Evolutionary conservation across 1,140 invertebrate species (phyloP), one percentile per base, ranked within the genome.

Genomic region (Drosophila pruinosa): DNA sequence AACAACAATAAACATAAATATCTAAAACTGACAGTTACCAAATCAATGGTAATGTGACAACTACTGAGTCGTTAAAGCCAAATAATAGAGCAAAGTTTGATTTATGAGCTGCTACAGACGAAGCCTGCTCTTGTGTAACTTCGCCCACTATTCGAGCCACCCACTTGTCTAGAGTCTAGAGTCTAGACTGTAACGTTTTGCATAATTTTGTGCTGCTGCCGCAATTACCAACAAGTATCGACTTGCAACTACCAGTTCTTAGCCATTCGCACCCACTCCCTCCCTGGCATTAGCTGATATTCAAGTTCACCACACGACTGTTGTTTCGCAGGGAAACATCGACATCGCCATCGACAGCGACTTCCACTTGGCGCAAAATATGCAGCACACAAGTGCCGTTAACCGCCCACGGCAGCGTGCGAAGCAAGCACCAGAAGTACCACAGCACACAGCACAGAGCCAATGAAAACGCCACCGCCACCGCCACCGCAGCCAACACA

Each of bases 361-460:
- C 54, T 67, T 56, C 61, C 61, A 67, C 63, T 68, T 72, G 62
- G 45, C 56, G 56, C 36, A 72, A 80, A 74, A 85, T 86, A 80
- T 80, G 77, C 81, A 76, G 57, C 63, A 81, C 58, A 67, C 73
- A 63, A 67, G 64, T 86, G 73, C 81, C 81, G 81, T 85, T 85
- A 85, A 77, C 73, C 81, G 81, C 81, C 81, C 65, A 86, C 81
- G 72, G 81, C 58, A 45, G 41, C n/a, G 63, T 34, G 31, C 26
- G 47, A 28, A 56, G 31, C 67, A 43, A n/a, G 26, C 34, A 28
- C 39, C 15, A 15, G 6, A 58, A 31, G 54, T 10, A 31, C 17
- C 24, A 15, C 41, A 21, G 10, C 54, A 41, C 8, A 22, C 24
- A 22, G 24, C 19, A 54, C 10, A n/a, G n/a, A n/a, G n/a, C n/a